These are phyloP conservation scores for Pogoniulus pusillus DNA, from an alignment of 2,797 vertebrate species.

Conservation along the genomic window DNA sequence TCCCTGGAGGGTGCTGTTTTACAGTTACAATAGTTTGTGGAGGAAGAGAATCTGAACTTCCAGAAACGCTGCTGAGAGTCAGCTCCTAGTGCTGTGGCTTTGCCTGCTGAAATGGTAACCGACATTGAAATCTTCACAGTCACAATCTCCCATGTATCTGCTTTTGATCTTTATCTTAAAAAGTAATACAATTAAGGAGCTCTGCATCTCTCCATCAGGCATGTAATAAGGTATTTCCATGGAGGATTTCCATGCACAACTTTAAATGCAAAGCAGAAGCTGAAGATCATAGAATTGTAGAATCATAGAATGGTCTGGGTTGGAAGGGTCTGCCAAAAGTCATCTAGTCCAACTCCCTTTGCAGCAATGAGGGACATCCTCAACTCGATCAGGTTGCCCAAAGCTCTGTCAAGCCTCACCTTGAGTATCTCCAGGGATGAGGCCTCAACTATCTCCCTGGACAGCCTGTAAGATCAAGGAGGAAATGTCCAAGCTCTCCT, in stretches of 20 bases:
- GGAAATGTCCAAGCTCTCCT: neutral
- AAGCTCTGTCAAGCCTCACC: too few species aligned
- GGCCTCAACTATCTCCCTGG: too few species aligned
- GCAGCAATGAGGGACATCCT: too few species aligned
- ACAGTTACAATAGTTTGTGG: neutral
- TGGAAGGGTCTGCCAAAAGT: too few species aligned
- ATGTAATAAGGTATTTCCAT: neutral
- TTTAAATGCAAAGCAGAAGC: neutral
- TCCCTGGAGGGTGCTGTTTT: neutral
- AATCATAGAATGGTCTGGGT: too few species aligned
- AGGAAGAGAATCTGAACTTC: neutral
- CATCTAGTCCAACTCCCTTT: too few species aligned
- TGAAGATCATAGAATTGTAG: neutral
- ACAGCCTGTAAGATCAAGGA: neutral
- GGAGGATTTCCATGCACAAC: neutral
- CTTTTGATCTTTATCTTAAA: neutral
- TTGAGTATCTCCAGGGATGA: too few species aligned
- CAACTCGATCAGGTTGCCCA: too few species aligned
- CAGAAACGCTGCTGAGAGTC: neutral
- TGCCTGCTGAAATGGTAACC: neutral
- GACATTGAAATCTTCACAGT: neutral
- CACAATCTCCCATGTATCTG: neutral
- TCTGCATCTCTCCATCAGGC: neutral
- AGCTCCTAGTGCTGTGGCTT: neutral
- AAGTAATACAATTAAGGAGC: neutral